A percentile compares a stretch with the other conserved stretches of the same genome.
These are phyloP conservation scores for Apoda limacodes DNA, from an alignment of 2,888 invertebrate species.

Conservation along the genomic window DNA sequence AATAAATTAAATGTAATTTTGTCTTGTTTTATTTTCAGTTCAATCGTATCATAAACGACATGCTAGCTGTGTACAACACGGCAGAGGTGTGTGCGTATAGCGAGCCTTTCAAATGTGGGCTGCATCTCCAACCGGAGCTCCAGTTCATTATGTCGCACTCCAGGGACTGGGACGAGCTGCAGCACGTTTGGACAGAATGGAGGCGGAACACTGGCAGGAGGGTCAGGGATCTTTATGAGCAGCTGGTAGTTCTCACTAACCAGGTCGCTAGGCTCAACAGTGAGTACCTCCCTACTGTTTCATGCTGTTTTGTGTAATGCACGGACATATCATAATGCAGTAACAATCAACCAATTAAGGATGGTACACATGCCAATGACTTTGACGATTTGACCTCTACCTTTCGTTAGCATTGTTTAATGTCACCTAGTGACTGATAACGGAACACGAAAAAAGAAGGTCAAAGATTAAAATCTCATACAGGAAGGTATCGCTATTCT, in stretches of 20 bases:
- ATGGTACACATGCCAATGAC: no score
- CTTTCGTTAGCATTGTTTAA: no score
- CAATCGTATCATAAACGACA: constrained; percentile 88
- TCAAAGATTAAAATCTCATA: no score
- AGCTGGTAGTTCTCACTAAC: constrained; percentile 82
- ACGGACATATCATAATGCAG: no score
- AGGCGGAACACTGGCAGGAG: constrained; percentile 85
- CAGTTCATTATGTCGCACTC: constrained; percentile 80
- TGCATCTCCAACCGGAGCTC: constrained; percentile 83
- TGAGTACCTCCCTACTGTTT: no score
- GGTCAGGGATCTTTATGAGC: constrained; percentile 83
- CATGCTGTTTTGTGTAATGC: no score
- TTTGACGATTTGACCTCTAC: no score
- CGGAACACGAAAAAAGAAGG: no score
- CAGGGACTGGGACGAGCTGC: constrained; percentile 88
- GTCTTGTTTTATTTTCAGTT: constrained; percentile 71
- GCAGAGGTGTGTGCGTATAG: constrained; percentile 88
- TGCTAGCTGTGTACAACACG: constrained; percentile 87
- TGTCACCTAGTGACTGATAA: no score
- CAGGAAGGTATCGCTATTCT: no score
- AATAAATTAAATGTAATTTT: background rate
- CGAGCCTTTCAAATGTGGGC: constrained; percentile 84
- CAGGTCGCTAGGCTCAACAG: constrained; percentile 85
- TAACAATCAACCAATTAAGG: no score
- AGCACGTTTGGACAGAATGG: constrained; percentile 92